Conservation (phyloP, 2,113 vertebrate species). For the Anseranas semipalmata region DNA sequence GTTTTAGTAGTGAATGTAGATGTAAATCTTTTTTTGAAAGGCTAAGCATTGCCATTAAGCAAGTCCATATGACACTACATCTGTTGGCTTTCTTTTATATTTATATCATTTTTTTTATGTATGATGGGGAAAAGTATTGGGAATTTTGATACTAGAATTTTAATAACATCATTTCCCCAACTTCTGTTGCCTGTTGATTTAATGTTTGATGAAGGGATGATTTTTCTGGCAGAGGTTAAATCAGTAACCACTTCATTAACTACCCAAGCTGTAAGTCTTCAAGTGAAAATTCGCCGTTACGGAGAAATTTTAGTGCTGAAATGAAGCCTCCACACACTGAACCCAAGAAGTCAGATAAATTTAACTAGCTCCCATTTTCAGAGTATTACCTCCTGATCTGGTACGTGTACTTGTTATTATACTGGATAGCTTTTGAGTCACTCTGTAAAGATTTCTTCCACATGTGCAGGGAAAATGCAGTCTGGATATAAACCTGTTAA, state of each 20-base stretch:
- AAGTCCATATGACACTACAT: constrained; percentile 40
- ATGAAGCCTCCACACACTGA: background rate
- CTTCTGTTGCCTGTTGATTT: background rate
- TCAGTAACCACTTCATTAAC: background rate
- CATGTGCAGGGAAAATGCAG: background rate
- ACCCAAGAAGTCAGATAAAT: background rate
- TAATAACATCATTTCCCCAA: background rate
- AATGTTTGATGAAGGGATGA: background rate
- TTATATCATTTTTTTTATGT: constrained; percentile 1
- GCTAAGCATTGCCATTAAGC: constrained; percentile 53
- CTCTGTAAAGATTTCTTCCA: background rate
- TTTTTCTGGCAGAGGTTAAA: background rate
- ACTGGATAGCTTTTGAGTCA: background rate
- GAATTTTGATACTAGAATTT: background rate
- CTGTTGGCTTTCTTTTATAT: constrained; percentile 27
- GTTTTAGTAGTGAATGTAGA: background rate
- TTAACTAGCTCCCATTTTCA: background rate
- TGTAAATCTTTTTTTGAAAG: constrained; percentile 46
- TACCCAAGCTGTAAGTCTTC: background rate
- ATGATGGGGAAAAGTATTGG: background rate
- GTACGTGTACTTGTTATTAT: too few species aligned
- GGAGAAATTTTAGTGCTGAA: background rate
- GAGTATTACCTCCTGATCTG: background rate
- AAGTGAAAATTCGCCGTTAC: background rate
- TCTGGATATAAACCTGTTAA: background rate